Base-by-base conservation (phyloP, 2,888 invertebrate species). In the Rhodophaea formosa region DNA sequence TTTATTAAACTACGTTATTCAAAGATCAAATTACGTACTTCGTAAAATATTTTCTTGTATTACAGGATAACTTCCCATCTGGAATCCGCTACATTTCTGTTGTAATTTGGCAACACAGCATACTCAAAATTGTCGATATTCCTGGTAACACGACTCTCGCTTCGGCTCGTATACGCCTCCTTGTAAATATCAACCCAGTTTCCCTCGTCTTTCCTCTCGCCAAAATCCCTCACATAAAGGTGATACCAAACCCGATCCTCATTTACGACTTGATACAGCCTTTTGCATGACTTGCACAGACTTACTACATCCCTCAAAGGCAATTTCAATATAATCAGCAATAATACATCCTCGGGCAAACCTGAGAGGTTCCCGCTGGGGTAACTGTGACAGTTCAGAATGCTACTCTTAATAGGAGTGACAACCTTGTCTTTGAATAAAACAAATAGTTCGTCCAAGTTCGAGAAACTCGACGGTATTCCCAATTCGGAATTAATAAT, bases 181-280 rank as follows among this genome's bases (percentile, higher is more conserved):
- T 63, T 71, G 60, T 81, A 80, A 57, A 59, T 61, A 30, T 63
- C 64, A 14, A 60, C 60, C 74, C 75, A 76, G 54, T 35, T 59
- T 47, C 59, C 66, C 1, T 59, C 67, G 58, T 56, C 61, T 61
- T 69, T 64, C 59, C 57, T 59, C 60, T 62, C 59, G 55, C 60
- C 62, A 12, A 79, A 80, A 72, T 81, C 81, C 61, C 79, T 69
- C 53, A 61, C 69, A 45, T 62, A 76, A 58, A 82, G 68, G 29
- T 57, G 64, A 30, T 55, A 68, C 81, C 81, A 80, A 23, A 80
- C 63, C n/a, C 63, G 59, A 58, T 77, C 74, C 30, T 71, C 65
- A 53, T 71, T 70, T 44, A 73, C 63, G 58, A 74, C 62, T 57
- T 63, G 63, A 58, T 71, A 62, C 45, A 80, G 58, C 58, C 70